phyloP scores from a whole-genome alignment of 2,113 vertebrate species.

The Limnothrissa miodon region DNA sequence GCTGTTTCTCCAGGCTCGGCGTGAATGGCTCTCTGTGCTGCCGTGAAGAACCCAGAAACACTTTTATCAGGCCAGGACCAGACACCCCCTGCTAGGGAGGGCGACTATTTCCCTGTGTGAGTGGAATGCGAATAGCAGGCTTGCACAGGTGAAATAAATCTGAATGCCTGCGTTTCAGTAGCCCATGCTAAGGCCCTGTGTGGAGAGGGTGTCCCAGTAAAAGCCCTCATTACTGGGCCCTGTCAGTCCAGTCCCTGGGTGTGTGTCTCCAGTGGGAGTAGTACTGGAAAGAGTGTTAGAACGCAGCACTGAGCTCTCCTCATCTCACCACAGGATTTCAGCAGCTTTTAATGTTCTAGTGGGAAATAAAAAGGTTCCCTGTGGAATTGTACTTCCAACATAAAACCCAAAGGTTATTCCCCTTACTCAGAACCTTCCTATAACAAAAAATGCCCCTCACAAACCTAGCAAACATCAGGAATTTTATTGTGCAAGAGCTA shows the following conservation, averaged over 20 bases:
- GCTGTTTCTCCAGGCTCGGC: not conserved
- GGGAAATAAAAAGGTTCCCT: not conserved
- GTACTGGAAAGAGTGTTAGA: not conserved
- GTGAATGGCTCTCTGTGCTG: constrained; percentile 9
- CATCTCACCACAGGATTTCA: not conserved
- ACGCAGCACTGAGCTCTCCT: not conserved
- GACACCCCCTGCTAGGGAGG: constrained; percentile 42
- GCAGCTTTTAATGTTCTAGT: not conserved
- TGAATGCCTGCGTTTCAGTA: constrained; percentile 21
- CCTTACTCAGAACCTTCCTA: not conserved
- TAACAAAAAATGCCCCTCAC: not conserved
- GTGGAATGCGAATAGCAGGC: constrained; percentile 36
- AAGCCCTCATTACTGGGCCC: constrained; percentile 24
- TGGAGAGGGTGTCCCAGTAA: constrained; percentile 21
- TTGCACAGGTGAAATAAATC: constrained; percentile 39
- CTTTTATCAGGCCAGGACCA: constrained; percentile 19
- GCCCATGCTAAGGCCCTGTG: constrained; percentile 18
- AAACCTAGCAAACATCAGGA: not conserved
- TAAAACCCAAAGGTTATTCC: not conserved
- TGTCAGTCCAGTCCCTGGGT: not conserved
- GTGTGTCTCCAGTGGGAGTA: not conserved
- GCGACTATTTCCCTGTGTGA: constrained; percentile 40
- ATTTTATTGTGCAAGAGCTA: not conserved
- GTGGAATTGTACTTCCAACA: not conserved
- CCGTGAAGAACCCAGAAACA: not conserved